phyloP scores from a whole-genome alignment of 2,113 vertebrate genomes.

The Eolophus roseicapilla region DNA sequence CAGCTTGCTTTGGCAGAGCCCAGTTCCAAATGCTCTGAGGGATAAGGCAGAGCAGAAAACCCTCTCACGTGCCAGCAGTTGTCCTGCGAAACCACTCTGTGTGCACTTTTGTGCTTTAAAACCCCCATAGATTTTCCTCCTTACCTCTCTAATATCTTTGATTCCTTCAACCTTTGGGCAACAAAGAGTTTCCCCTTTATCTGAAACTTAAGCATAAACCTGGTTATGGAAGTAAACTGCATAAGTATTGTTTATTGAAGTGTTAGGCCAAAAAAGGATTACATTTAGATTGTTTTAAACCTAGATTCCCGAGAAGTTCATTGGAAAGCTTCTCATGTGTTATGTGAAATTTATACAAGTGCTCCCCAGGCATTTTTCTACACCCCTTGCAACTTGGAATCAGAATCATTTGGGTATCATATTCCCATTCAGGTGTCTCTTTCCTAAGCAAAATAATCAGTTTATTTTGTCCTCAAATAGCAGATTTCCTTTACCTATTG shows the following conservation, averaged over 20 bases:
- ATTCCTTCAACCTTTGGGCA: neutral
- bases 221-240: neutral
- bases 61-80: neutral
- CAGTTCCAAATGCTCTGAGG: neutral
- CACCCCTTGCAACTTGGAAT: neutral
- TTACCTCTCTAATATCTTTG: neutral
- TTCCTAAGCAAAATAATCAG: neutral
- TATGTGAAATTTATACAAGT: neutral
- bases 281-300: neutral
- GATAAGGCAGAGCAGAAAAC: neutral
- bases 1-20: neutral
- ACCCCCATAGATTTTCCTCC: neutral
- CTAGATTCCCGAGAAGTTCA: neutral
- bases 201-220: neutral
- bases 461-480: neutral
- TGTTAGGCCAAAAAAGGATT: neutral
- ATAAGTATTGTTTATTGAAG: neutral
- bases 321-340: neutral
- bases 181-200: neutral
- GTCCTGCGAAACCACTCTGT: neutral
- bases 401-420: neutral
- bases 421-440: neutral
- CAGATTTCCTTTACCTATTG: neutral
- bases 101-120: neutral
- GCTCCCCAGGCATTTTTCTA: neutral